These are phyloP conservation scores for Mirza zaza DNA, from an alignment of 2,113 vertebrate species.

Conservation along the genomic window DNA sequence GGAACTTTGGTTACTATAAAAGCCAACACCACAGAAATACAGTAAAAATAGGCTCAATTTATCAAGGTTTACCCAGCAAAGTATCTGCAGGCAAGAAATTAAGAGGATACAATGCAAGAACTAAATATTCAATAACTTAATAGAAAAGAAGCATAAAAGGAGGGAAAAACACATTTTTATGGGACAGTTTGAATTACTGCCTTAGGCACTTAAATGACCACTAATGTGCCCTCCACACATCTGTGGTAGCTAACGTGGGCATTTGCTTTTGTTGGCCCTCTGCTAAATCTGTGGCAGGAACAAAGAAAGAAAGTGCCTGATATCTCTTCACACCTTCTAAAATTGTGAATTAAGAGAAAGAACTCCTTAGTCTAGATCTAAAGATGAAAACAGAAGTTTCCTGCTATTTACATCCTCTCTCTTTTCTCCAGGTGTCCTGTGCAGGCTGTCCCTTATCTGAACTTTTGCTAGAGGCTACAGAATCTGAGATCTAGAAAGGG, in stretches of 20 bases:
- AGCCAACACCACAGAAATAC: neutral
- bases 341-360: neutral
- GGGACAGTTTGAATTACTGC: neutral
- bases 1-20: neutral
- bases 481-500: neutral
- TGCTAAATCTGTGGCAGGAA: neutral
- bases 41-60: neutral
- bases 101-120: neutral
- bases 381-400: neutral
- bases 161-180: neutral
- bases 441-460: neutral
- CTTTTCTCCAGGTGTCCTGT: neutral
- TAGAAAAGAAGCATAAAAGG: neutral
- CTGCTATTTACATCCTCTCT: neutral
- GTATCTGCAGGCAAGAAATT: neutral
- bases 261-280: neutral
- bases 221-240: neutral
- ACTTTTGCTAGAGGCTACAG: neutral
- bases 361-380: neutral
- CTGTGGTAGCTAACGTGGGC: neutral
- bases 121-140: neutral
- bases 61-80: neutral
- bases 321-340: neutral
- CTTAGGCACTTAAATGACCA: neutral
- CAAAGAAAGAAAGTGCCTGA: neutral